A percentile compares a stretch with the other conserved stretches of the same genome.
Evolutionary conservation across 2,888 invertebrate species (phyloP).

Genomic region (Schizotus pectinicornis): DNA sequence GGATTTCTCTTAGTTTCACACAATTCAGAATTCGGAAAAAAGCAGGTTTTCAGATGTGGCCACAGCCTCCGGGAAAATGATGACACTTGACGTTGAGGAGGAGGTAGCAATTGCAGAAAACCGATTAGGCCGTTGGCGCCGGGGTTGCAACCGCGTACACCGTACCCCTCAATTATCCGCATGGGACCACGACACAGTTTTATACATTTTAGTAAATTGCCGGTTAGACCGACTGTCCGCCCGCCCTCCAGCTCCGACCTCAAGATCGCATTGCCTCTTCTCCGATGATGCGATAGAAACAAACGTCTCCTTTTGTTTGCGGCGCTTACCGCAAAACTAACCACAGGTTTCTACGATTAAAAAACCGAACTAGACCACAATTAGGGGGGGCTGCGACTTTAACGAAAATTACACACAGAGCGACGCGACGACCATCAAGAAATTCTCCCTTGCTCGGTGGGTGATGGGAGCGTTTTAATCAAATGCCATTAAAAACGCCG

Average conservation of each 20-base stretch:
- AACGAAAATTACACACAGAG: constrained; percentile 29
- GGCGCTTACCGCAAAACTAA: constrained; percentile 37
- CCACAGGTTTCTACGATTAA: constrained; percentile 37
- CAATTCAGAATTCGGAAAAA: too few relatives aligned
- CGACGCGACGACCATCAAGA: background rate
- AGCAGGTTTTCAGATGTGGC: too few relatives aligned
- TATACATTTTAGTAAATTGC: constrained; percentile 53
- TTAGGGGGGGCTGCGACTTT: constrained; percentile 32
- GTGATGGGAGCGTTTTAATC: constrained; percentile 16
- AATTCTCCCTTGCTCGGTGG: background rate
- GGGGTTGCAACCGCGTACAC: constrained; percentile 46
- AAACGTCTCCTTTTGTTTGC: constrained; percentile 29
- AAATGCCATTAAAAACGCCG: constrained; percentile 19
- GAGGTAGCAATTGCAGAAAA: too few relatives aligned
- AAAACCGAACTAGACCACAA: constrained; percentile 33
- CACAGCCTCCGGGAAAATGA: too few relatives aligned
- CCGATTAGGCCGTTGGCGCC: constrained; percentile 41
- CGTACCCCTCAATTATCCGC: constrained; percentile 46
- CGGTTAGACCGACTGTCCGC: constrained; percentile 43
- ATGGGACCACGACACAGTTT: constrained; percentile 45
- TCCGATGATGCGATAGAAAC: constrained; percentile 27
- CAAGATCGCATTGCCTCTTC: constrained; percentile 33
- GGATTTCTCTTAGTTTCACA: too few relatives aligned
- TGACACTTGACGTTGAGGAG: too few relatives aligned
- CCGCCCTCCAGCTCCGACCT: constrained; percentile 39